These are phyloP conservation scores for Trematomus loennbergii DNA, from an alignment of 2,113 vertebrate genomes.

Conservation along the genomic window DNA sequence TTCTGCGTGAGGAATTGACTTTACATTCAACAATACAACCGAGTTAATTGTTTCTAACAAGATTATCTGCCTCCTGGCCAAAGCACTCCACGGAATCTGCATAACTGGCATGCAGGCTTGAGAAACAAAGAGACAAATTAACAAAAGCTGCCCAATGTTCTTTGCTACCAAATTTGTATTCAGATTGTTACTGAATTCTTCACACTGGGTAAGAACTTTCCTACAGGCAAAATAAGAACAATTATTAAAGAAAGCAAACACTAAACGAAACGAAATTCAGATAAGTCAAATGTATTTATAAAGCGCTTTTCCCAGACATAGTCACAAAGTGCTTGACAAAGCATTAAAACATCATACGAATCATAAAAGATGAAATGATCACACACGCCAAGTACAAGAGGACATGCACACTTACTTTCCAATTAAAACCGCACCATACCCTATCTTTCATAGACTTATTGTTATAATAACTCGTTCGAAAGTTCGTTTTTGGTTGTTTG, in stretches of 20 bases:
- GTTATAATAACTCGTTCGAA: conserved; percentile 40
- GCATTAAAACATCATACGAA: too few relatives aligned
- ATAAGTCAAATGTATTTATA: too few relatives aligned
- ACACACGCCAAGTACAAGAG: too few relatives aligned
- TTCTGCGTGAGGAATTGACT: conserved; percentile 56
- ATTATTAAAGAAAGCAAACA: neutral
- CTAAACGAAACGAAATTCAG: neutral
- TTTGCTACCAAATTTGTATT: conserved; percentile 40
- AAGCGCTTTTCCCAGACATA: too few relatives aligned
- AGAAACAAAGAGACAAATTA: conserved; percentile 56
- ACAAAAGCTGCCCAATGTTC: conserved; percentile 54
- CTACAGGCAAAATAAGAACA: neutral
- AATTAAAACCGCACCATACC: neutral
- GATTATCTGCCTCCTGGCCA: conserved; percentile 74
- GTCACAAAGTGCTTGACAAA: too few relatives aligned
- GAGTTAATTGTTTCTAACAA: conserved; percentile 74
- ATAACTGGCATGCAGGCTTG: conserved; percentile 75
- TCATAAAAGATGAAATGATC: too few relatives aligned
- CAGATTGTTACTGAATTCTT: conserved; percentile 21
- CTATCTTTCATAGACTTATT: conserved; percentile 4
- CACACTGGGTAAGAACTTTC: conserved; percentile 14
- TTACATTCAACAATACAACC: conserved; percentile 68
- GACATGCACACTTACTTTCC: neutral
- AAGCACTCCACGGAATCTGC: conserved; percentile 68
- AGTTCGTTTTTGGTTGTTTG: neutral